phyloP scores from a whole-genome alignment of 2,113 vertebrate genomes.

The Corynorhinus townsendii region DNA sequence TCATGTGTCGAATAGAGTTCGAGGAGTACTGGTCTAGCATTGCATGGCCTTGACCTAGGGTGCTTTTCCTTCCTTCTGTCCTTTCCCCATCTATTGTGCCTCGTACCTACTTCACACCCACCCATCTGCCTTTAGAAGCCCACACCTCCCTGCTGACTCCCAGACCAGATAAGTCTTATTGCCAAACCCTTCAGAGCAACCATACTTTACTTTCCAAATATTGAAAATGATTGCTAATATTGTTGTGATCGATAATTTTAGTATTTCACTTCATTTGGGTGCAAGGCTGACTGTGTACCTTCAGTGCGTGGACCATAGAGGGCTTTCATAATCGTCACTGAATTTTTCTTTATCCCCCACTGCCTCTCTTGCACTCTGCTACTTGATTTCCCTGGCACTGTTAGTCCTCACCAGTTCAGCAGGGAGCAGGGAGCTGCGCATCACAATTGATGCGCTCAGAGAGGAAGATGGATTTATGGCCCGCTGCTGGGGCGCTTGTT shows the following conservation, averaged over 20 bases:
- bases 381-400: neutral
- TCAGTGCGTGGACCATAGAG: neutral
- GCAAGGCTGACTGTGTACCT: neutral
- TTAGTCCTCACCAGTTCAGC: neutral
- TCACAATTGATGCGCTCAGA: slow-evolving; percentile 39
- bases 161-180: neutral
- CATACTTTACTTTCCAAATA: neutral
- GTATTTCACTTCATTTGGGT: neutral
- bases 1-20: neutral
- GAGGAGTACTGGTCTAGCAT: neutral
- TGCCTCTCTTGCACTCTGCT: neutral
- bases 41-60: neutral
- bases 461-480: slow-evolving; percentile 48
- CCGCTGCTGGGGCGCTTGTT: slow-evolving; percentile 49
- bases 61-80: neutral
- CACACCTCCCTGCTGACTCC: neutral
- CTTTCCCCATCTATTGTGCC: fast-evolving
- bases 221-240: neutral
- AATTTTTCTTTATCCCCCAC: neutral
- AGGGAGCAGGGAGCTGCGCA: slow-evolving; percentile 27
- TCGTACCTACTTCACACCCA: fast-evolving
- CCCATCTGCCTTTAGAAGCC: neutral
- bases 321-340: neutral
- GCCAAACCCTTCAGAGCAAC: neutral
- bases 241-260: neutral